phyloP scores from a whole-genome alignment of 1,140 invertebrate genomes.

The Bombus superbus region DNA sequence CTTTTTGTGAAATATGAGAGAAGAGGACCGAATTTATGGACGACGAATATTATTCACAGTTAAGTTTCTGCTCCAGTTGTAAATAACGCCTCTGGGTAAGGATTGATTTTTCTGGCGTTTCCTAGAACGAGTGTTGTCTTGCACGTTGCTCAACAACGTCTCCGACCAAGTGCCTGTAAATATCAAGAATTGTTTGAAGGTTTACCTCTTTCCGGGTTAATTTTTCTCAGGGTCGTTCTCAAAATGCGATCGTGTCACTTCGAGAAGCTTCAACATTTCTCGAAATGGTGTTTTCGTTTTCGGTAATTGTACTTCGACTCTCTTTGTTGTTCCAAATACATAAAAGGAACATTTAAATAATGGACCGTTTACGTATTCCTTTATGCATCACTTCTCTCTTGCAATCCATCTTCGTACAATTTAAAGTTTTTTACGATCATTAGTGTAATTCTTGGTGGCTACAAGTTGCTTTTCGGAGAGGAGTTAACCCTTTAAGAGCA shows the following conservation, averaged over 20 bases:
- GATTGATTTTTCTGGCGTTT: conserved; percentile 41
- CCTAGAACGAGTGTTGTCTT: background rate
- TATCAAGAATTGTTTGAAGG: conserved; percentile 14
- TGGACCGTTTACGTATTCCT: background rate
- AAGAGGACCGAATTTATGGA: conserved; percentile 16
- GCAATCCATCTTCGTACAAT: too few species aligned
- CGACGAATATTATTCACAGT: background rate
- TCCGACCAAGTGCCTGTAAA: conserved; percentile 1
- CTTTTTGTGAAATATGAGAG: conserved; percentile 71
- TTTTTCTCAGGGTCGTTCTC: conserved; percentile 42
- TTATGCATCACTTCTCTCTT: background rate
- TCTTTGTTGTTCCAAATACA: background rate
- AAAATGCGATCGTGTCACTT: conserved; percentile 24
- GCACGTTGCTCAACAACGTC: background rate
- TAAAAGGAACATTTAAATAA: background rate
- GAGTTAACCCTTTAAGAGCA: too few species aligned
- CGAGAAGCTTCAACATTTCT: too few species aligned
- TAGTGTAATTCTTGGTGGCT: too few species aligned
- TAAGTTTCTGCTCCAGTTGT: conserved; percentile 75
- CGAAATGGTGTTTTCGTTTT: background rate
- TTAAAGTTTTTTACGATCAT: too few species aligned
- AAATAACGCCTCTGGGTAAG: conserved; percentile 73
- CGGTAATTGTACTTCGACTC: background rate
- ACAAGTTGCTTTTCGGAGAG: too few species aligned
- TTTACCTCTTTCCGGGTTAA: conserved; percentile 49